Evolutionary conservation across 1,140 invertebrate species (phyloP).

Genomic region (Euwallacea similis): DNA sequence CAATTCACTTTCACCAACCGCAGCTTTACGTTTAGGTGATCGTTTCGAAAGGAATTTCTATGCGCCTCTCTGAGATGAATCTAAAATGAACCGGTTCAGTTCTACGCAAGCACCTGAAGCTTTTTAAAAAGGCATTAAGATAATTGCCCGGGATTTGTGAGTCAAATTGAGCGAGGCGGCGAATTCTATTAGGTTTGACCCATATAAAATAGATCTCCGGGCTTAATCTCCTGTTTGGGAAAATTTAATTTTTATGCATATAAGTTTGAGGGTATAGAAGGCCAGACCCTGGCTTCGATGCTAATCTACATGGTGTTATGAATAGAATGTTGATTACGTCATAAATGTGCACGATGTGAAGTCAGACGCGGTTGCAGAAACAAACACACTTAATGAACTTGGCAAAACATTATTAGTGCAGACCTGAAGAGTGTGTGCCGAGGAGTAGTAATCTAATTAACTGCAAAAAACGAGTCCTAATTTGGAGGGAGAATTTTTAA

Average conservation of each 20-base stretch:
- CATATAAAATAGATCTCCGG: neutral
- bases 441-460: constrained; percentile 30
- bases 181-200: constrained; percentile 1
- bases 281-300: neutral
- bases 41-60: constrained; percentile 28
- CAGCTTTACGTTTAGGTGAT: constrained; percentile 24
- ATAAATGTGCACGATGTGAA: constrained; percentile 35
- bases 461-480: constrained; percentile 7
- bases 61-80: constrained; percentile 24
- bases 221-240: neutral
- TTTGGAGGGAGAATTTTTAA: neutral
- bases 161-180: constrained; percentile 16
- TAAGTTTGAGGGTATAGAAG: neutral
- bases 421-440: constrained; percentile 6
- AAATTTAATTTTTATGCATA: neutral
- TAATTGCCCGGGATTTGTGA: constrained; percentile 29
- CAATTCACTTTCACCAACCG: constrained; percentile 18
- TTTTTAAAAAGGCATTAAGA: constrained; percentile 32
- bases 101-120: constrained; percentile 29
- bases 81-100: constrained; percentile 23
- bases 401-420: constrained; percentile 31
- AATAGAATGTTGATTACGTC: constrained; percentile 37
- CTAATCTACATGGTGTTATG: neutral
- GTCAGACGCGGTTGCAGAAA: constrained; percentile 30
- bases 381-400: constrained; percentile 39